A percentile compares a stretch with the other conserved stretches of the same genome.
Evolutionary conservation across 2,888 invertebrate species (phyloP).

Genomic region (Orchesellides sinensis): DNA sequence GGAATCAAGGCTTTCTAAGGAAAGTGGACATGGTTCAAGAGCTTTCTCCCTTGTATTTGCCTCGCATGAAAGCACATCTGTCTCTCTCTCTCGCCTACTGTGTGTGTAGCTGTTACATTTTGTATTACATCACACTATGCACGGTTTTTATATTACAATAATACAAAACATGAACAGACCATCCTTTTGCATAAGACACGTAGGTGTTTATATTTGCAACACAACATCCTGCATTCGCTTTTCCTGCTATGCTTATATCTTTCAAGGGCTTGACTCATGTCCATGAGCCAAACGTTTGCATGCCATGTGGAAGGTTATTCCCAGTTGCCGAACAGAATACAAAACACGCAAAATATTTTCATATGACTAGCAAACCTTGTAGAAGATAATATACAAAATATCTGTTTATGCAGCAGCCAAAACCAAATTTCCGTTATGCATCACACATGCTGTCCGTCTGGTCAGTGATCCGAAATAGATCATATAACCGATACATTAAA

Average conservation of each 20-base stretch:
- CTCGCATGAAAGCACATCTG: conserved; percentile 61
- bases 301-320: conserved; percentile 55
- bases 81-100: conserved; percentile 13
- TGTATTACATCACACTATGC: background rate
- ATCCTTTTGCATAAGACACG: background rate
- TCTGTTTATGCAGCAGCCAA: conserved; percentile 46
- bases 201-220: background rate
- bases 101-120: too few relatives aligned
- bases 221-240: background rate
- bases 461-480: too few relatives aligned
- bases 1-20: conserved; percentile 36
- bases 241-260: background rate
- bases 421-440: too few relatives aligned
- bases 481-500: background rate
- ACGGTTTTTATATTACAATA: conserved; percentile 19
- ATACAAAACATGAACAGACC: background rate
- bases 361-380: conserved; percentile 11
- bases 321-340: conserved; percentile 43
- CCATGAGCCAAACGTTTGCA: conserved; percentile 25
- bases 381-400: conserved; percentile 32
- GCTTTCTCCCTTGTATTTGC: conserved; percentile 61
- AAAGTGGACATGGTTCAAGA: conserved; percentile 66
- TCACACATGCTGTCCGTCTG: too few relatives aligned
- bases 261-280: conserved; percentile 47
- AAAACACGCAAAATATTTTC: conserved; percentile 46